Evolutionary conservation across 2,888 invertebrate genomes (phyloP).

Genomic region (Agonum fuliginosum): DNA sequence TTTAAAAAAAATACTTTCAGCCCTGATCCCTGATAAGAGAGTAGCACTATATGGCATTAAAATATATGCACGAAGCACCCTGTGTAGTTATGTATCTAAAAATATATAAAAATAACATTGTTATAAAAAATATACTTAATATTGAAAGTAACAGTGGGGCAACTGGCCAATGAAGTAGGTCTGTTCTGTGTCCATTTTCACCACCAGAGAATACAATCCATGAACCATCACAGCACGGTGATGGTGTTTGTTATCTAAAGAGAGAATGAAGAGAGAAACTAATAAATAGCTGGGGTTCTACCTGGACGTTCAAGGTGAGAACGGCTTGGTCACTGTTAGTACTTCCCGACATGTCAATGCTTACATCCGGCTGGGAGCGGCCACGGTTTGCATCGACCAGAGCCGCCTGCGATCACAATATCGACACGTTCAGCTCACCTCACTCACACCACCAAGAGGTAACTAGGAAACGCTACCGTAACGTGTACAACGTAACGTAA

Average conservation of each 20-base stretch:
- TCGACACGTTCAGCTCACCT: conserved; percentile 48
- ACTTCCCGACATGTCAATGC: conserved; percentile 69
- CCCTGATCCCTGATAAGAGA: no score
- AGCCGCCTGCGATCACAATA: conserved; percentile 67
- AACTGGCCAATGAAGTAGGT: not conserved
- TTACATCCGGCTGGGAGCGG: conserved; percentile 68
- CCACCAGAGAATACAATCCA: not conserved
- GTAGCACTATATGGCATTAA: no score
- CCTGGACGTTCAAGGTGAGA: conserved; percentile 52
- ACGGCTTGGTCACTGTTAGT: conserved; percentile 65
- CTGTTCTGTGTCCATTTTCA: conserved; percentile 29
- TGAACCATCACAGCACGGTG: conserved; percentile 24
- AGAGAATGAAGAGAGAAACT: conserved; percentile 8
- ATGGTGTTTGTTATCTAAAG: not conserved
- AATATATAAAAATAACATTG: no score
- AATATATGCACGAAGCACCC: no score
- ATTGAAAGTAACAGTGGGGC: no score
- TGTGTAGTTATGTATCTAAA: no score
- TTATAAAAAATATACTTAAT: no score
- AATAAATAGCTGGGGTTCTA: conserved; percentile 48
- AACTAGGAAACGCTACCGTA: not conserved
- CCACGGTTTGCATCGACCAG: conserved; percentile 69
- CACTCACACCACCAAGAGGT: conserved; percentile 25
- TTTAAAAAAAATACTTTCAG: no score
- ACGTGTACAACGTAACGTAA: not conserved